Evolutionary conservation across 2,797 vertebrate genomes (phyloP).

Genomic region (Rhinella marina): DNA sequence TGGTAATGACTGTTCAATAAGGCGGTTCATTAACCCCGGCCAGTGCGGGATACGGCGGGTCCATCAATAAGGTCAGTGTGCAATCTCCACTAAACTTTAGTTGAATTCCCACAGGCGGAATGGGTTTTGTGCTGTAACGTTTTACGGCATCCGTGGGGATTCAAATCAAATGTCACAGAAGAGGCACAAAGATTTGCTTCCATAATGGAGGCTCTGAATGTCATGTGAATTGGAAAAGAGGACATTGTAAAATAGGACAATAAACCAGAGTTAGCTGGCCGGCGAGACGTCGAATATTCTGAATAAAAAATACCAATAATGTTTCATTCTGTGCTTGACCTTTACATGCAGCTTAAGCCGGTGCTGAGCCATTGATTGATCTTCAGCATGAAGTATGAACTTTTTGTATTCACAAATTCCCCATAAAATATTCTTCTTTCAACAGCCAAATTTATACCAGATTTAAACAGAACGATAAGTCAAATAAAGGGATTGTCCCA

Average conservation of each 20-base stretch:
- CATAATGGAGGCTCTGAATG: constrained; percentile 37
- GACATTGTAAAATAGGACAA: neutral
- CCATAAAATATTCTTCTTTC: neutral
- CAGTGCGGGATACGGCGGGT: neutral
- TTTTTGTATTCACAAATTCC: constrained; percentile 1
- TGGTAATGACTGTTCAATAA: neutral
- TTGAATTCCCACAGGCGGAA: constrained; percentile 1
- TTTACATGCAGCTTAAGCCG: constrained; percentile 28
- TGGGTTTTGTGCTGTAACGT: neutral
- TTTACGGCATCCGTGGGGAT: neutral
- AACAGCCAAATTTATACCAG: neutral
- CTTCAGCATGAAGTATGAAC: neutral
- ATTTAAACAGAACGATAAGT: neutral
- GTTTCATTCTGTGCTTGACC: constrained; percentile 47
- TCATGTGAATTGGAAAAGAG: constrained; percentile 39
- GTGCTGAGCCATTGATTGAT: constrained; percentile 33
- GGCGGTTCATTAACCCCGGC: neutral
- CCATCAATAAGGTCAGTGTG: constrained; percentile 15
- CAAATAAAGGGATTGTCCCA: neutral
- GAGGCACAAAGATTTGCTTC: constrained; percentile 35
- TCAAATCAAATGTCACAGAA: constrained; percentile 2
- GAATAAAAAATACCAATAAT: constrained; percentile 22
- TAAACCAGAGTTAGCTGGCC: neutral
- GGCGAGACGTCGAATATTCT: neutral
- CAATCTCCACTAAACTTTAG: neutral